Evolutionary conservation across 2,113 vertebrate genomes (phyloP), one percentile per base, ranked within the genome.

Genomic region (Oryzias curvinotus): DNA sequence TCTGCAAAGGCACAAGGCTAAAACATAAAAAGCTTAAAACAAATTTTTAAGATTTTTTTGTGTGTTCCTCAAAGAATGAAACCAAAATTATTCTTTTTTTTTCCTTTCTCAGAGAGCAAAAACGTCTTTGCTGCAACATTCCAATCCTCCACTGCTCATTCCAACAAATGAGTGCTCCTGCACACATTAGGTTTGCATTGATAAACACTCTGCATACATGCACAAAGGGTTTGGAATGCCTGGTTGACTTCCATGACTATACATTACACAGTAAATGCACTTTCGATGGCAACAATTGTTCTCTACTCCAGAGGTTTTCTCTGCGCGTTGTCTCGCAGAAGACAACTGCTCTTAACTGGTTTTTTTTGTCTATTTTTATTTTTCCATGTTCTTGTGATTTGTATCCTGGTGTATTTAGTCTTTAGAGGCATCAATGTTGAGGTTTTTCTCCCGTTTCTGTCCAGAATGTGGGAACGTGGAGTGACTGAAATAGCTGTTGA

Each of bases 221-320:
- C 28, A 8, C 48, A 7, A 46, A 3, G 14, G 19, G 44, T 57
- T 10, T 15, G 7, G 5, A 55, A 52, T 1, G 73, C 80, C 82
- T 82, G 81, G 78, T 62, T 42, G 73, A 80, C 70, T 7, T 42
- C 75, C 65, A 0, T 42, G 52, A 57, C 74, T 36, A 54, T 82
- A 48, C 87, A 85, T 84, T 89, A 77, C 84, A 84, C 87, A 89
- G 72, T 79, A 89, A 89, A 88, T 51, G 86, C 86, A 80, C 75
- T 88, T 92, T 91, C 85, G 81, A 75, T 68, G 78, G 86, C 81
- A 82, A 86, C 77, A 48, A 70, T 65, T 66, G 66, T 77, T 65
- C 54, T 72, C 47, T 48, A 64, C 71, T 54, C 77, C 63, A 54
- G 71, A 65, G 73, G 77, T 87, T 52, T 68, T 65, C 55, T 80